Base-by-base conservation (phyloP, 1,140 invertebrate genomes). In the Chlorops oryzae region DNA sequence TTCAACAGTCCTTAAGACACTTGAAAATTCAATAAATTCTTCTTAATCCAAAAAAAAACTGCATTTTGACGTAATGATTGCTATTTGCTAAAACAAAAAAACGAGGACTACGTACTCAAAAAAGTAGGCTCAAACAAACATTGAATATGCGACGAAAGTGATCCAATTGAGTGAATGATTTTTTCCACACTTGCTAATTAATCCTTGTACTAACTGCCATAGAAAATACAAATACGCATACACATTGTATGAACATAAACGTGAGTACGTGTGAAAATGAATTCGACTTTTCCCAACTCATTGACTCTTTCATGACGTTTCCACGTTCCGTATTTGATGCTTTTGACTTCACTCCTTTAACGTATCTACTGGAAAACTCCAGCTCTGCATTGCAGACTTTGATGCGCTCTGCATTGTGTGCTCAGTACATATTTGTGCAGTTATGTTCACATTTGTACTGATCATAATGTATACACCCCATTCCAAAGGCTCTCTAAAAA, bases 371-470 rank as follows among this genome's bases (percentile, higher is more conserved):
- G n/a, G n/a, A n/a, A n/a, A n/a, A n/a, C n/a, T n/a, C n/a, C n/a
- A n/a, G n/a, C n/a, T n/a, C n/a, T n/a, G n/a, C n/a, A n/a, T n/a
- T n/a, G n/a, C n/a, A n/a, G n/a, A n/a, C n/a, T n/a, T n/a, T n/a
- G n/a, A n/a, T n/a, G n/a, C n/a, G n/a, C n/a, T n/a, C n/a, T n/a
- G n/a, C n/a, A n/a, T n/a, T n/a, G n/a, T n/a, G n/a, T n/a, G n/a
- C n/a, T n/a, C n/a, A n/a, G 64, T 61, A 67, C 64, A 67, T 67
- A 67, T 67, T 67, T 67, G 62, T 67, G 65, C 64, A 67, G 64
- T 67, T 67, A 67, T 67, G 64, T 67, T 67, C 64, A 67, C 64
- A 67, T 67, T 67, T 67, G 61, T 62, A 67, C 64, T 67, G 64
- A 67, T 67, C 64, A 67, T 67, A 67, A 64, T 67, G 64, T 62